Base-by-base conservation (phyloP, 2,797 vertebrate species). In the Hozukius guyotensis region DNA sequence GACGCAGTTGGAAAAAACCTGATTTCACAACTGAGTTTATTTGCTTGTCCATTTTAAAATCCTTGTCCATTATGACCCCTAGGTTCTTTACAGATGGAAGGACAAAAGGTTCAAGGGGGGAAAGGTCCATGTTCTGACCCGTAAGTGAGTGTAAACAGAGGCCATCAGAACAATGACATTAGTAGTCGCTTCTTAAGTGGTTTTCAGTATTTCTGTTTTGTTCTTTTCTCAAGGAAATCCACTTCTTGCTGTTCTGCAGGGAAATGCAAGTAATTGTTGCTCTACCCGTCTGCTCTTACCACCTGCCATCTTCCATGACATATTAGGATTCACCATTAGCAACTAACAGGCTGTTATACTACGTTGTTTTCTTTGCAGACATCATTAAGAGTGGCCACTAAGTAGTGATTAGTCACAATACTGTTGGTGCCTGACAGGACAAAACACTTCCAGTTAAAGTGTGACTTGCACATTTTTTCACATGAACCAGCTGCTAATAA, bases 291-390 rank as follows among this genome's bases (percentile, higher is more conserved):
- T 42, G 22, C 71, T 77, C 29, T 80, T 14, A 80, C 70, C 64
- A 77, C 70, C 25, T 85, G 73, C n/a, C 78, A 75, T 72, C 42
- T 78, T 75, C 22, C 22, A 38, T 77, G 80, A 84, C 63, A 69
- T 42, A 77, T 66, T 73, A 20, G 76, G 59, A 82, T 32, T 85
- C 12, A 13, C 61, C 52, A 83, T 80, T 72, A 83, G 69, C 77
- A 72, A 31, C 29, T 57, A 62, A 63, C 72, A 73, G 46, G 49
- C 72, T 73, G 20, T 73, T 72, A 31, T 68, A 31, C 66, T 69
- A 31, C 63, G 62, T 61, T 38, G 77, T 72, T 67, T 6, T 65
- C 78, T 78, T 72, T n/a, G 2, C 2, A 12, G 57, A 72, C 57
- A 80, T 57, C 67, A n/a, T 75, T 67, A 59, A 38, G 7, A 49